Evolutionary conservation across 2,113 vertebrate genomes (phyloP), one percentile per base, ranked within the genome.

Genomic region (Cygnus buccinator): DNA sequence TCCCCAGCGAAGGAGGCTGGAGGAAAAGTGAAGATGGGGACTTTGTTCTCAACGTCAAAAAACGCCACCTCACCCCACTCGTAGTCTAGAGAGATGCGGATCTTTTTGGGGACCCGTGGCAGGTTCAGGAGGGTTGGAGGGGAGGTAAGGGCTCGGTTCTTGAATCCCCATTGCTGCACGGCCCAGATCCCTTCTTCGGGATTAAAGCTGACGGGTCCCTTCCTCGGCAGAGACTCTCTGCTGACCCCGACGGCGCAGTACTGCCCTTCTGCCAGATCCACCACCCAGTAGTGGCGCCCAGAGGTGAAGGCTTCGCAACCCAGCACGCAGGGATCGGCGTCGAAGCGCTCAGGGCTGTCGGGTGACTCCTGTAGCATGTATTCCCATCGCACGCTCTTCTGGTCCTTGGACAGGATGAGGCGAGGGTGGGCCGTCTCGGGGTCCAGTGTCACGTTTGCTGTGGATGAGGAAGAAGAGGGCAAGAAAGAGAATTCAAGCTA

Each of bases 161-260:
- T 23, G 13, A 87, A 89, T 0, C 83, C 88, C 87, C 88, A 91
- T 1, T 72, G 89, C 66, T 91, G 93, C 31, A 97, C 78, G 9
- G 96, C 97, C 97, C 97, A 98, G 86, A 97, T 94, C 4, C 97
- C 97, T 0, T 84, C 95, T n/a, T 94, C 86, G 0, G 97, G 97
- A 15, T 17, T 80, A 25, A 97, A 97, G 23, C 21, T 37, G 66
- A 96, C 4, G 33, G 91, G 44, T 7, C 92, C 80, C 28, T 85
- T 95, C 41, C 96, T 35, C 31, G 4, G 90, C 3, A 97, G 70
- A 0, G 96, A 92, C 75, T 90, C 96, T 4, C 70, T 91, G 88
- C 95, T 95, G 80, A 98, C 90, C 0, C 97, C 97, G 0, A 98
- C 23, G 15, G 96, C 95, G 87, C 97, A 98, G 1, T 93, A 92